Conservation (phyloP, 2,797 vertebrate genomes). For the Phoeniculus purpureus region DNA sequence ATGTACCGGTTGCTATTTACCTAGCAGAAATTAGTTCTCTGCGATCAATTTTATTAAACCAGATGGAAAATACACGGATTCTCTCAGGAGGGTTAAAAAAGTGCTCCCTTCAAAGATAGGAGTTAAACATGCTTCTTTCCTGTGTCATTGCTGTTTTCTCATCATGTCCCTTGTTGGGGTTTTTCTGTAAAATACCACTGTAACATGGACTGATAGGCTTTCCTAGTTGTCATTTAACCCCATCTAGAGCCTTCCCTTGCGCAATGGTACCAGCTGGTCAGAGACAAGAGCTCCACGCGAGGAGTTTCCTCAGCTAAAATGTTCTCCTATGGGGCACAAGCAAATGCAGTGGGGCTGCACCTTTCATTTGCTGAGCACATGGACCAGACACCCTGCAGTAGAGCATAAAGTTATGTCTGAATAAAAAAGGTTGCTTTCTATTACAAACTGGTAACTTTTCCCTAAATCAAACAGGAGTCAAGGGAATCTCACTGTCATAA, state of each 20-base stretch:
- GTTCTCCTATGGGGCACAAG: background rate
- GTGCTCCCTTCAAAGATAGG: background rate
- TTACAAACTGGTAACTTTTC: background rate
- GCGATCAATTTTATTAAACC: constrained; percentile 55
- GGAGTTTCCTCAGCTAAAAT: background rate
- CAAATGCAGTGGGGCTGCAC: background rate
- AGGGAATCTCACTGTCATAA: too few relatives aligned
- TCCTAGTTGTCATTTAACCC: background rate
- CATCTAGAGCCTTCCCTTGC: background rate
- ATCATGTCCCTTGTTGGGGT: background rate
- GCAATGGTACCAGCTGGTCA: background rate
- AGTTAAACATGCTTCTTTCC: background rate
- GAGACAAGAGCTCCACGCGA: background rate
- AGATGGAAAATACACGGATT: constrained; percentile 22
- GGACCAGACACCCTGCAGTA: background rate
- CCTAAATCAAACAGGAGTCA: background rate
- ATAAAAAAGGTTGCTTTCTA: constrained; percentile 11
- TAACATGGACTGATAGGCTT: background rate
- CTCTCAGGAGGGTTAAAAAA: constrained; percentile 27
- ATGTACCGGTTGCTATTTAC: constrained; percentile 75
- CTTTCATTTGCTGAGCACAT: background rate
- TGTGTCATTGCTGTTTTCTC: background rate
- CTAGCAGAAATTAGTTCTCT: constrained; percentile 74
- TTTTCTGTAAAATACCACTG: background rate
- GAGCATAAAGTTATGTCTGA: background rate